Conservation (phyloP, 2,113 vertebrate genomes). For the Ciconia maguari region DNA sequence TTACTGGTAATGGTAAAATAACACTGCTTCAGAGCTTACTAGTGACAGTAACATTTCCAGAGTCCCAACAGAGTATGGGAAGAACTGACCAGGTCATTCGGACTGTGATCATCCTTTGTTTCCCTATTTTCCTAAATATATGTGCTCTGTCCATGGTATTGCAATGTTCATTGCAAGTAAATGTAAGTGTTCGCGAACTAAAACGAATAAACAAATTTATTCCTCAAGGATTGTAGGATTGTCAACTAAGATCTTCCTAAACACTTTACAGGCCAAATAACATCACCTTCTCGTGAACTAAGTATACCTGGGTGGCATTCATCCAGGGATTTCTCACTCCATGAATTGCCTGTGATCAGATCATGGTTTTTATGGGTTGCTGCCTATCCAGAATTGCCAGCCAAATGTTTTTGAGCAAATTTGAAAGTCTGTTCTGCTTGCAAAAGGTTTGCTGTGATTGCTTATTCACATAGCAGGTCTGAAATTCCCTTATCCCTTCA, state of each 20-base stretch:
- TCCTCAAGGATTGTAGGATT: not conserved
- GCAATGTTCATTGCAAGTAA: not conserved
- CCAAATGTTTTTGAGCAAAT: not conserved
- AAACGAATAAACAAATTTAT: not conserved
- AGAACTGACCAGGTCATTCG: not conserved
- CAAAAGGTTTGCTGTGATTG: not conserved
- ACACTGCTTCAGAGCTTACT: not conserved
- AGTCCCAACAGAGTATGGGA: not conserved
- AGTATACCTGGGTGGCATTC: not conserved
- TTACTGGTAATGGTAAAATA: not conserved
- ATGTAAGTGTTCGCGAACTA: not conserved
- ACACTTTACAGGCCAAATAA: not conserved
- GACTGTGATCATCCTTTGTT: not conserved
- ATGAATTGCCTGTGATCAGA: not conserved
- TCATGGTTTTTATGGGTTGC: not conserved
- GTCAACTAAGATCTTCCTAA: not conserved
- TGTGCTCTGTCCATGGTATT: not conserved
- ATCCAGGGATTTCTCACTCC: not conserved
- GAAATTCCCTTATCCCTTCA: not conserved
- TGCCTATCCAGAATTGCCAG: not conserved
- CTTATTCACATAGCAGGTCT: not conserved
- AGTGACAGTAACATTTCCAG: not conserved
- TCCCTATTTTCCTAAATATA: rapidly evolving
- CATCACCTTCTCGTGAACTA: not conserved
- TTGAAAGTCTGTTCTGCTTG: not conserved